These are phyloP conservation scores for Sesia apiformis DNA, from an alignment of 2,888 invertebrate genomes.

Conservation along the genomic window DNA sequence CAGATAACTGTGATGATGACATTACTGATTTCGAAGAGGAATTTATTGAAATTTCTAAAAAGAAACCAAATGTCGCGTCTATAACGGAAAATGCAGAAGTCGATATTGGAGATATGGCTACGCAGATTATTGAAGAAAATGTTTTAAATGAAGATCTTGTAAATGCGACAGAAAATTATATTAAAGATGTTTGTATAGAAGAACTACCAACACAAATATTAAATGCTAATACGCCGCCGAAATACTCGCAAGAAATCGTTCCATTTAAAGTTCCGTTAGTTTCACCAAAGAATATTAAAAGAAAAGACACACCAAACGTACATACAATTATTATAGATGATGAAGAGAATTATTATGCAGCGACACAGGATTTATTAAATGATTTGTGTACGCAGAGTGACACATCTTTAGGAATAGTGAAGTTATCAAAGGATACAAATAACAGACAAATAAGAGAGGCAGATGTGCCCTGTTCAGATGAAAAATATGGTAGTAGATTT, in stretches of 20 bases:
- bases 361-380: constrained; percentile 50
- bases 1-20: too few relatives aligned
- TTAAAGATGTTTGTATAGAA: constrained; percentile 17
- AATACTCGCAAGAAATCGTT: constrained; percentile 18
- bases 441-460: too few relatives aligned
- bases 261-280: constrained; percentile 49
- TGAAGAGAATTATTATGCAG: constrained; percentile 42
- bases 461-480: constrained; percentile 25
- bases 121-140: constrained; percentile 18
- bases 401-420: constrained; percentile 7
- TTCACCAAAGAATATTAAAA: constrained; percentile 35
- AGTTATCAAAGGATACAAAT: constrained; percentile 16
- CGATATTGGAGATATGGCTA: constrained; percentile 20
- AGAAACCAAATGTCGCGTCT: not conserved
- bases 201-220: constrained; percentile 41
- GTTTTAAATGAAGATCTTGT: constrained; percentile 18
- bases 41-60: not conserved
- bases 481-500: constrained; percentile 19
- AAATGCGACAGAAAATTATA: not conserved
- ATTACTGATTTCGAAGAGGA: not conserved
- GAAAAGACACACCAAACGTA: constrained; percentile 24
- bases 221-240: constrained; percentile 2
- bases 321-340: constrained; percentile 4
- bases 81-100: not conserved
- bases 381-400: constrained; percentile 49